A percentile compares a stretch with the other conserved stretches of the same genome.
These are phyloP conservation scores for Masnerella sp. DNA, from an alignment of 2,888 invertebrate genomes.

Conservation along the genomic window DNA sequence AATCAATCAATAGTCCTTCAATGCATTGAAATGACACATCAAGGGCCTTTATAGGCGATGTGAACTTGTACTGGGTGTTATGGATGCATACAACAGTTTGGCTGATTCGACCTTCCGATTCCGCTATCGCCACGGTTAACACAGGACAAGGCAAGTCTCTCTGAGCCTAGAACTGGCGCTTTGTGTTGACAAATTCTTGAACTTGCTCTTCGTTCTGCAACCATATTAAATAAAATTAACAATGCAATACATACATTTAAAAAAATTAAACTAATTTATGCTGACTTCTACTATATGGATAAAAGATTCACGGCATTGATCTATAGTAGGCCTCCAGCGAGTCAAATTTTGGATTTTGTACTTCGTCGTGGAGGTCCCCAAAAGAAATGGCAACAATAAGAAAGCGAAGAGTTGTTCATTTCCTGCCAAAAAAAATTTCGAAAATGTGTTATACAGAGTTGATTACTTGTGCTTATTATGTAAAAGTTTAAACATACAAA, in stretches of 20 bases:
- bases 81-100: not conserved
- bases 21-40: constrained; percentile 8
- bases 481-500: not conserved
- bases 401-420: constrained; percentile 2
- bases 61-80: constrained; percentile 5
- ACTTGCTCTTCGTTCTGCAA: not conserved
- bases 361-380: constrained; percentile 2
- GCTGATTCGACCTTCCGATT: not conserved
- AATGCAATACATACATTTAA: not conserved
- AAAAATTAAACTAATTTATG: not conserved
- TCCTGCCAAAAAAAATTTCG: not conserved
- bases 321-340: constrained; percentile 6
- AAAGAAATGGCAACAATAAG: not conserved
- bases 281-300: constrained; percentile 7
- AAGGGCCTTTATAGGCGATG: constrained; percentile 3
- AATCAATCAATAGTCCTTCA: not conserved
- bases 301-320: constrained; percentile 10
- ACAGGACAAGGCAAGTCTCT: constrained; percentile 7
- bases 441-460: not conserved
- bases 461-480: not conserved
- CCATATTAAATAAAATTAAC: not conserved
- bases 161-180: constrained; percentile 2
- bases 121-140: constrained; percentile 2
- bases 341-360: not conserved
- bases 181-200: not conserved